These are phyloP conservation scores for Oreochromis mossambicus DNA, from an alignment of 2,797 vertebrate species.

Conservation along the genomic window DNA sequence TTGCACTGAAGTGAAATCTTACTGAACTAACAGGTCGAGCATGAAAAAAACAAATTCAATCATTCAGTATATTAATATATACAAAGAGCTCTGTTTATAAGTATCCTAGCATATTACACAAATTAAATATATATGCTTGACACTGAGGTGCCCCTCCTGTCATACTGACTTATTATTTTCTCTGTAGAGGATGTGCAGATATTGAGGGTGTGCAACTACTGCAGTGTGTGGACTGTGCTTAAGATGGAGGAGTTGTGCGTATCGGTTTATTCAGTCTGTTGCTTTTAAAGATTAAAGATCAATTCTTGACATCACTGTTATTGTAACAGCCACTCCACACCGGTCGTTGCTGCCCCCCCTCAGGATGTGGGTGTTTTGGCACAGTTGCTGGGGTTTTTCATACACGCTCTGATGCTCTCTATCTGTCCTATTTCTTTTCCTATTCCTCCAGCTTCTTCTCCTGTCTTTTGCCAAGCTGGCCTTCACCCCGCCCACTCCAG, in stretches of 20 bases:
- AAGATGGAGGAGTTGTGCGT: background rate
- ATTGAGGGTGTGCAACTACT: background rate
- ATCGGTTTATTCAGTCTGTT: background rate
- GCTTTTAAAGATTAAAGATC: background rate
- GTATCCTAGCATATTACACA: background rate
- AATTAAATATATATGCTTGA: background rate
- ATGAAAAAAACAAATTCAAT: background rate
- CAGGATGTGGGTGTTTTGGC: background rate
- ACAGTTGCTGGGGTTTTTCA: background rate
- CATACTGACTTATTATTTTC: background rate
- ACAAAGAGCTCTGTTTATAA: background rate
- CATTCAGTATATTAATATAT: background rate
- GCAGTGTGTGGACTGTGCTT: background rate
- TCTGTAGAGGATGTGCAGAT: background rate
- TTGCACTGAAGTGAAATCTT: background rate
- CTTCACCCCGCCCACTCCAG: accelerated
- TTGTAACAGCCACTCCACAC: background rate
- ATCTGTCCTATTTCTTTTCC: background rate
- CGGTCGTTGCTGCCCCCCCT: background rate
- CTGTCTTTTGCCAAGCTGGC: background rate
- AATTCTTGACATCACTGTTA: background rate
- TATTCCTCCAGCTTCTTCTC: background rate
- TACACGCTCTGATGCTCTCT: background rate
- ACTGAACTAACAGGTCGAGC: accelerated
- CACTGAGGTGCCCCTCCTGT: background rate